These are phyloP conservation scores for Pithys albifrons DNA, from an alignment of 2,113 vertebrate genomes.

Conservation along the genomic window DNA sequence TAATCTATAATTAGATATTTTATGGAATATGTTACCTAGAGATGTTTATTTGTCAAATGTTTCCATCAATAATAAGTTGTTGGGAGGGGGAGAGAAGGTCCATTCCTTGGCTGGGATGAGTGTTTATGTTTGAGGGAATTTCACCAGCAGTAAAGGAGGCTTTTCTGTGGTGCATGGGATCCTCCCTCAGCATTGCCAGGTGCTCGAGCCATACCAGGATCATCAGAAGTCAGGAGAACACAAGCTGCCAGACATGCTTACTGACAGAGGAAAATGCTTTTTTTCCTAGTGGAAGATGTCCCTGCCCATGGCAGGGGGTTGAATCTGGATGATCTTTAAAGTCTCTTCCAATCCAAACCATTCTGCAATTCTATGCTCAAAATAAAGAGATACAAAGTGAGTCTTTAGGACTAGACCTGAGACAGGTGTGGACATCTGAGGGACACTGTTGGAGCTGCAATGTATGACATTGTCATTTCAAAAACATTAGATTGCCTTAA, in stretches of 20 bases:
- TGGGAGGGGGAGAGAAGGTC: background rate
- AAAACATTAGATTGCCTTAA: background rate
- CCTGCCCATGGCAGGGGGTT: background rate
- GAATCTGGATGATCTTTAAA: background rate
- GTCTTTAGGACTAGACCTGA: background rate
- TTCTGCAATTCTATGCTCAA: background rate
- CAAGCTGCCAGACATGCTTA: background rate
- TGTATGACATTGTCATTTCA: background rate
- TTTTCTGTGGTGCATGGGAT: background rate
- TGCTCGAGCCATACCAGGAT: background rate
- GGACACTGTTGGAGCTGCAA: accelerated
- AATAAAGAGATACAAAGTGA: accelerated
- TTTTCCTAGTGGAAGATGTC: background rate
- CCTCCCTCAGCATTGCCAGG: background rate
- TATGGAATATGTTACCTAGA: slow-evolving; percentile 62
- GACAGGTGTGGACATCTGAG: background rate
- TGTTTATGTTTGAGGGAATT: background rate
- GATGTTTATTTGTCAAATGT: slow-evolving; percentile 66
- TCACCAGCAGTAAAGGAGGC: background rate
- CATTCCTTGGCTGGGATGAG: background rate
- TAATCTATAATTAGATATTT: slow-evolving; percentile 71
- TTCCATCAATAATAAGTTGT: slow-evolving; percentile 47
- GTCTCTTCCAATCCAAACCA: background rate
- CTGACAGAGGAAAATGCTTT: background rate
- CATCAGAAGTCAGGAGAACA: background rate